Conservation (phyloP, 2,888 invertebrate genomes). For the Ommatoiulus sabulosus region DNA sequence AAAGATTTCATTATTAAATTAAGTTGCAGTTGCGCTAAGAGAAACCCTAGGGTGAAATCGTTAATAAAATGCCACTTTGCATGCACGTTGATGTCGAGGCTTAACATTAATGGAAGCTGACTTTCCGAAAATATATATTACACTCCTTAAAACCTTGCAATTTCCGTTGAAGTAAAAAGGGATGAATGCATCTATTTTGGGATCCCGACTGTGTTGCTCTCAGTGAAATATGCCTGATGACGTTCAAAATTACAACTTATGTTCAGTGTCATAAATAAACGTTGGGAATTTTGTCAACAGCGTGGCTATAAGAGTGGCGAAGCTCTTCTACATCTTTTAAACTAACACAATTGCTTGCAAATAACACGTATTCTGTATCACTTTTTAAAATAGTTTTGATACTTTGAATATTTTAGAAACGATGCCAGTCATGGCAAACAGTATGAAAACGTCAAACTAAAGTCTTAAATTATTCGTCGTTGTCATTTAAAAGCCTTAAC, state of each 20-base stretch:
- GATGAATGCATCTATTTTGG: not conserved
- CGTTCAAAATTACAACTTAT: not conserved
- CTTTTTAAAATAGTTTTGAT: not conserved
- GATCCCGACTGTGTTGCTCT: not conserved
- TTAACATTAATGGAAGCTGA: not conserved
- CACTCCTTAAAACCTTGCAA: not conserved
- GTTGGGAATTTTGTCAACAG: not conserved
- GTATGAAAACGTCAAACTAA: not conserved
- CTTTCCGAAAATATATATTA: not conserved
- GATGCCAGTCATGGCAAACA: not conserved
- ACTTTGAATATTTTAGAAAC: not conserved
- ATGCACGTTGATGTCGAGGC: no score
- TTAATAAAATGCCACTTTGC: no score
- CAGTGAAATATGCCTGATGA: conserved; percentile 11
- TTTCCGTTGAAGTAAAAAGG: not conserved
- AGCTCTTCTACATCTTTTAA: not conserved
- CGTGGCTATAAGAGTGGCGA: not conserved
- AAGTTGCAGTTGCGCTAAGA: no score
- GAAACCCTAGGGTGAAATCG: no score
- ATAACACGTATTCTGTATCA: not conserved
- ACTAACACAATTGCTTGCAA: not conserved
- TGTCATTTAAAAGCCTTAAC: not conserved
- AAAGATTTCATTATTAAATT: no score
- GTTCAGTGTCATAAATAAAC: not conserved
- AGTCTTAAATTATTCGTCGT: not conserved